These are phyloP conservation scores for Eupithecia tripunctaria DNA, from an alignment of 2,888 invertebrate genomes.

Conservation along the genomic window DNA sequence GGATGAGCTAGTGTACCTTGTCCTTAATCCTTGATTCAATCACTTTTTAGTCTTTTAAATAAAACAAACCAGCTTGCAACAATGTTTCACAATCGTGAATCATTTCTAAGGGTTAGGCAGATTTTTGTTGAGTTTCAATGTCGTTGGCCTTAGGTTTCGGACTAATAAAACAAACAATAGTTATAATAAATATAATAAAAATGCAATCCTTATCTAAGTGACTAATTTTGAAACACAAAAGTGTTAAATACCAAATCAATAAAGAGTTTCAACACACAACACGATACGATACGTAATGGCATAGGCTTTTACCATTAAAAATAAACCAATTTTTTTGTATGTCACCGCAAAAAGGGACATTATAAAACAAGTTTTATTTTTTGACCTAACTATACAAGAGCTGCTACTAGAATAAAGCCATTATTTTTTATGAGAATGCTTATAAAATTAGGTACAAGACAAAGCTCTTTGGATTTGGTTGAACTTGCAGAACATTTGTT, in stretches of 20 bases:
- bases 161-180: slow-evolving; percentile 34
- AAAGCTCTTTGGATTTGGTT: background rate
- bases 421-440: slow-evolving; percentile 5
- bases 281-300: background rate
- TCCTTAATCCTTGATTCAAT: slow-evolving; percentile 33
- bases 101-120: slow-evolving; percentile 12
- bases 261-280: slow-evolving; percentile 16
- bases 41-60: slow-evolving; percentile 26
- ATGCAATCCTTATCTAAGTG: slow-evolving; percentile 30
- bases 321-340: background rate
- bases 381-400: background rate
- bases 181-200: slow-evolving; percentile 34
- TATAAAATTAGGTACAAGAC: slow-evolving; percentile 3
- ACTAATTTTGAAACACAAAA: slow-evolving; percentile 40
- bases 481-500: background rate
- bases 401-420: slow-evolving; percentile 5
- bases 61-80: slow-evolving; percentile 19
- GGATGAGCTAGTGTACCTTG: slow-evolving; percentile 37
- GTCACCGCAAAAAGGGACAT: background rate
- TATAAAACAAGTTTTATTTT: background rate
- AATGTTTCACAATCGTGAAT: slow-evolving; percentile 15
- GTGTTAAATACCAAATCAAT: slow-evolving; percentile 24
- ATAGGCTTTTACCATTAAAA: background rate
- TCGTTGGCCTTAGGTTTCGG: slow-evolving; percentile 28
- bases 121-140: slow-evolving; percentile 28